A percentile compares a stretch with the other conserved stretches of the same genome.
Evolutionary conservation across 2,797 vertebrate species (phyloP).

Genomic region (Masticophis lateralis): DNA sequence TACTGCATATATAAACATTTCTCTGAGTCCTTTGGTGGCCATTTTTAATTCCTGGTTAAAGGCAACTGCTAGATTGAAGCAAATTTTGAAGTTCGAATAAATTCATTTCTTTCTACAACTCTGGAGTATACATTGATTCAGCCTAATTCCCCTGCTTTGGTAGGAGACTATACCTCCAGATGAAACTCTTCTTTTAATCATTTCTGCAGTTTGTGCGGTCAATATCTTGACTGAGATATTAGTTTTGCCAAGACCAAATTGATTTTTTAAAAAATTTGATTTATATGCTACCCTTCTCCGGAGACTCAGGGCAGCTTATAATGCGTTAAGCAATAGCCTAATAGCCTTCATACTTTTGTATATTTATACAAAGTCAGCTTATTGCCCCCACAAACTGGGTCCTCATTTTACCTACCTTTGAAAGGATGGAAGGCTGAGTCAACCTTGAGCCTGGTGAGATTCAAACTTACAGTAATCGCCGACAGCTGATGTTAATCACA

Average conservation of each 20-base stretch:
- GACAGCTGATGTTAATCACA: no score
- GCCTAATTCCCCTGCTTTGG: neutral
- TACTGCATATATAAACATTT: neutral
- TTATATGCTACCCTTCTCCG: no score
- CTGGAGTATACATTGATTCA: neutral
- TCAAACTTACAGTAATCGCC: no score
- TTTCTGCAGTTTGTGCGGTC: neutral
- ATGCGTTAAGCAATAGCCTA: no score
- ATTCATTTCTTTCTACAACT: neutral
- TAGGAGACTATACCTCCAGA: neutral
- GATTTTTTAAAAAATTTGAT: neutral
- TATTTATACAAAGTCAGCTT: no score
- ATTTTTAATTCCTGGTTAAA: neutral
- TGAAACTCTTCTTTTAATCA: neutral
- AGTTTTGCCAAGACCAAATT: neutral
- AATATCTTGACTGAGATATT: neutral
- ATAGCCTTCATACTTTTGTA: no score
- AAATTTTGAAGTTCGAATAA: neutral
- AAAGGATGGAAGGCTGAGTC: no score
- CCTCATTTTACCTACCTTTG: no score
- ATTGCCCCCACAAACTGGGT: no score
- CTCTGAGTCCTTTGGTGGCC: neutral
- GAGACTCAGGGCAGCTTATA: no score
- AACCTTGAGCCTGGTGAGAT: no score
- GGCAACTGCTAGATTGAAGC: neutral